phyloP scores from a whole-genome alignment of 2,888 invertebrate species.

The Halocaridina rubra region DNA sequence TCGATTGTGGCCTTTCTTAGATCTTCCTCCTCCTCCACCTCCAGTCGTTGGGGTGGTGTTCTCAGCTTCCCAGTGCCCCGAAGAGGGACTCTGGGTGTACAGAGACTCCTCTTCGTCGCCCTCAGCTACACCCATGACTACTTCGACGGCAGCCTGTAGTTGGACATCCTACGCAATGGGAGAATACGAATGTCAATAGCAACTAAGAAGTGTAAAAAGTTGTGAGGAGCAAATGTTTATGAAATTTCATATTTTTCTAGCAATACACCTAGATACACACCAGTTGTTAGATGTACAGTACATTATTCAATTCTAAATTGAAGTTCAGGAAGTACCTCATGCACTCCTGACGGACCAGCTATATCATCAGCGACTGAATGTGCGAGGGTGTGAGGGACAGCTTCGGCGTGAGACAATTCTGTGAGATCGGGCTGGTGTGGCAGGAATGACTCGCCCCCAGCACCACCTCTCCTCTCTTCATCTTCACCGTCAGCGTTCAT shows the following conservation, averaged over 20 bases:
- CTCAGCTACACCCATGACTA: conserved; percentile 54
- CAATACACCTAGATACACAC: no score
- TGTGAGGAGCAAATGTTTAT: no score
- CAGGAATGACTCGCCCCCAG: background rate
- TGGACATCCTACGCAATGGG: conserved; percentile 50
- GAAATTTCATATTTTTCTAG: no score
- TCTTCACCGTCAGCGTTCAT: background rate
- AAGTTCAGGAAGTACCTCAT: no score
- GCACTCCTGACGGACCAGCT: background rate
- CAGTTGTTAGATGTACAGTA: no score
- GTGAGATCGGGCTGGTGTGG: background rate
- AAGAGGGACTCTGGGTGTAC: conserved; percentile 27
- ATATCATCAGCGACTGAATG: background rate
- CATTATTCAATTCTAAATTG: no score
- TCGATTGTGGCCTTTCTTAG: conserved; percentile 28
- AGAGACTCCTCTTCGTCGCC: conserved; percentile 48
- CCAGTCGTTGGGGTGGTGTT: background rate
- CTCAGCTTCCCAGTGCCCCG: background rate
- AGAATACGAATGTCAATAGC: no score
- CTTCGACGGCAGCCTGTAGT: conserved; percentile 57
- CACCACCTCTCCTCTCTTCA: background rate
- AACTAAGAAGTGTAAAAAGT: no score
- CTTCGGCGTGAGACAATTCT: background rate
- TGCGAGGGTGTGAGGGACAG: no score
- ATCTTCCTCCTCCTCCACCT: background rate